Evolutionary conservation across 2,113 vertebrate species (phyloP).

Genomic region (Lucifuga dentata): DNA sequence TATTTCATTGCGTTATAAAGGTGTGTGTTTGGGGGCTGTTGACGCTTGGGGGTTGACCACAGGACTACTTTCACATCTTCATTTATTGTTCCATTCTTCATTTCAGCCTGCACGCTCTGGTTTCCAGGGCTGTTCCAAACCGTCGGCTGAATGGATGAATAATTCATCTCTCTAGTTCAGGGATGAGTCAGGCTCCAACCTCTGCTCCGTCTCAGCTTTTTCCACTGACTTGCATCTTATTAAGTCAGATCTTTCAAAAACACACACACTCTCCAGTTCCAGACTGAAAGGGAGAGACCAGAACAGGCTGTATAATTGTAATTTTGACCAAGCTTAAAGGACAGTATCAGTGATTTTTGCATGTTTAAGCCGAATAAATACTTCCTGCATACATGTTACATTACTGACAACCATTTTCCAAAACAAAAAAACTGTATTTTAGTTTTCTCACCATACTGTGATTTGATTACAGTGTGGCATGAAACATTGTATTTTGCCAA

Average conservation of each 20-base stretch:
- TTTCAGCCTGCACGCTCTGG: conserved; percentile 27
- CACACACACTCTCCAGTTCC: not conserved
- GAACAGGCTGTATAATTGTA: conserved; percentile 18
- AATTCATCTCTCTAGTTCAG: conserved; percentile 65
- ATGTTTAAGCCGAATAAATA: too few relatives aligned
- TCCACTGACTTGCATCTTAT: conserved; percentile 41
- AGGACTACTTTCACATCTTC: conserved; percentile 54
- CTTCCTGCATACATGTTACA: too few relatives aligned
- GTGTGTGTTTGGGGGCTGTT: too few relatives aligned
- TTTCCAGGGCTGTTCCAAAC: conserved; percentile 41
- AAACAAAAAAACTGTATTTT: too few relatives aligned
- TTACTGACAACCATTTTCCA: too few relatives aligned
- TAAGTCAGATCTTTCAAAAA: conserved; percentile 43
- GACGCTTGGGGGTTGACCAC: conserved; percentile 1
- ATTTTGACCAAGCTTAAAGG: too few relatives aligned
- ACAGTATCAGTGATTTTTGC: too few relatives aligned
- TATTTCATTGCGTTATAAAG: too few relatives aligned
- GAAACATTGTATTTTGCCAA: too few relatives aligned
- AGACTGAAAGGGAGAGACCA: conserved; percentile 16
- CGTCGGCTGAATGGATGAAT: conserved; percentile 68
- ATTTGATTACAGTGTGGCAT: too few relatives aligned
- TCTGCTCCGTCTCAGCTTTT: conserved; percentile 50
- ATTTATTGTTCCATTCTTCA: conserved; percentile 36
- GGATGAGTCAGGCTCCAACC: conserved; percentile 58
- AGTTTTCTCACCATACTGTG: too few relatives aligned